Conservation (phyloP, 2,113 vertebrate genomes). For the Oncorhynchus clarkii region DNA sequence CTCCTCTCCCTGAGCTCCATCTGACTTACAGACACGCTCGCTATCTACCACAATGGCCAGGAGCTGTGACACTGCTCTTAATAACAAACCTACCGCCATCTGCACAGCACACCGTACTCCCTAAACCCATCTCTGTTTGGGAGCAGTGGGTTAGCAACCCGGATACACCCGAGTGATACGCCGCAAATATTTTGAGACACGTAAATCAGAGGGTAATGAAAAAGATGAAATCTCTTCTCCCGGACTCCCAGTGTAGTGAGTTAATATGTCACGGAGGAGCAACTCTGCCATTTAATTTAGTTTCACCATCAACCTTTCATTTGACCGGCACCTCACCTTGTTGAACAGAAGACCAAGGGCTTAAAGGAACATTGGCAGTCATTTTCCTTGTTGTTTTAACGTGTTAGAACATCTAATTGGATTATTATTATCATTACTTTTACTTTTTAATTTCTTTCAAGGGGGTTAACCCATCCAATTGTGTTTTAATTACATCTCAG, state of each 20-base stretch:
- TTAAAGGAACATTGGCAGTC: background rate
- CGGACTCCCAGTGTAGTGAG: background rate
- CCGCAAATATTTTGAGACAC: background rate
- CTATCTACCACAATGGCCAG: constrained; percentile 4
- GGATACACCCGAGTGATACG: background rate
- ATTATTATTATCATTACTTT: constrained; percentile 28
- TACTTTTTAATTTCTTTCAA: background rate
- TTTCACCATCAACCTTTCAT: background rate
- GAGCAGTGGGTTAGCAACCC: background rate
- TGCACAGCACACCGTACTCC: background rate
- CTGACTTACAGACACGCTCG: background rate
- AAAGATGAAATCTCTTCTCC: background rate
- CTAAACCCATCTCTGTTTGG: background rate
- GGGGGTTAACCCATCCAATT: constrained; percentile 24
- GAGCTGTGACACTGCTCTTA: constrained; percentile 8
- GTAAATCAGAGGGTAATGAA: constrained; percentile 4
- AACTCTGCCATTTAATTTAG: background rate
- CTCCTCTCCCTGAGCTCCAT: background rate
- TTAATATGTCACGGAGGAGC: background rate
- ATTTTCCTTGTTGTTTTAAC: constrained; percentile 1
- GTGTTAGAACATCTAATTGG: constrained; percentile 34
- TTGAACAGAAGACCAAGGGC: too few relatives aligned
- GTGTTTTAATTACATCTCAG: constrained; percentile 26
- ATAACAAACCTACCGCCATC: background rate
- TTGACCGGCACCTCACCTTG: background rate